Conservation (phyloP, 1,140 invertebrate species). For the Oreohelix idahoensis region DNA sequence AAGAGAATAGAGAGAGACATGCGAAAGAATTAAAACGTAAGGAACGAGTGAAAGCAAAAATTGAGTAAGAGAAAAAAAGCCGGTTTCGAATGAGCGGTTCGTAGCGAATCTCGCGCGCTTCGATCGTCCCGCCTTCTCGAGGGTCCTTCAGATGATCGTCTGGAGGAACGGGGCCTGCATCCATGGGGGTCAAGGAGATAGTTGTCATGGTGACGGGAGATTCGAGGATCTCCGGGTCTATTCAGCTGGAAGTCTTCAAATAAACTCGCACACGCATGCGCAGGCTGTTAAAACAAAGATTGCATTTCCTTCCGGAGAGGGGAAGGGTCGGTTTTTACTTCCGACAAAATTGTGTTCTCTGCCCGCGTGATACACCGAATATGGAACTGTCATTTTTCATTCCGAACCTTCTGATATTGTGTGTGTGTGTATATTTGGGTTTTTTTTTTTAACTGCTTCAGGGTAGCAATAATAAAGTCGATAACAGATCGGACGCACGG, state of each 20-base stretch:
- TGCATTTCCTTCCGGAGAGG: constrained; percentile 36
- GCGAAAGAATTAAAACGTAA: not conserved
- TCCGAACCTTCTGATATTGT: not conserved
- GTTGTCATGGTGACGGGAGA: constrained; percentile 36
- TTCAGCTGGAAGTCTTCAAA: constrained; percentile 44
- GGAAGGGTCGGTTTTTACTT: not conserved
- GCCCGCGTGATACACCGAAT: not conserved
- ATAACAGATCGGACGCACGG: not conserved
- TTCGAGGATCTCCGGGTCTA: constrained; percentile 39
- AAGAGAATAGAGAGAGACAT: constrained; percentile 9
- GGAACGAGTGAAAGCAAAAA: not conserved
- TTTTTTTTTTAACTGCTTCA: too few relatives aligned
- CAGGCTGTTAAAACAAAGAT: constrained; percentile 42
- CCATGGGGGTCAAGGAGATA: constrained; percentile 34
- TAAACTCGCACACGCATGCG: constrained; percentile 40
- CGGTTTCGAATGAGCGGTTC: constrained; percentile 15
- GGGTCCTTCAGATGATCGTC: constrained; percentile 35
- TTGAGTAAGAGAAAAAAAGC: not conserved
- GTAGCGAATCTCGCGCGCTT: constrained; percentile 32
- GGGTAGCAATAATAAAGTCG: not conserved
- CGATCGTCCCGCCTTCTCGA: constrained; percentile 25
- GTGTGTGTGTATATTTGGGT: too few relatives aligned
- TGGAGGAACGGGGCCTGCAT: constrained; percentile 11
- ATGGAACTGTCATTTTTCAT: constrained; percentile 2
- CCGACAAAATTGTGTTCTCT: not conserved